phyloP scores from a whole-genome alignment of 2,797 vertebrate species.

The Cyprinodon diabolis region DNA sequence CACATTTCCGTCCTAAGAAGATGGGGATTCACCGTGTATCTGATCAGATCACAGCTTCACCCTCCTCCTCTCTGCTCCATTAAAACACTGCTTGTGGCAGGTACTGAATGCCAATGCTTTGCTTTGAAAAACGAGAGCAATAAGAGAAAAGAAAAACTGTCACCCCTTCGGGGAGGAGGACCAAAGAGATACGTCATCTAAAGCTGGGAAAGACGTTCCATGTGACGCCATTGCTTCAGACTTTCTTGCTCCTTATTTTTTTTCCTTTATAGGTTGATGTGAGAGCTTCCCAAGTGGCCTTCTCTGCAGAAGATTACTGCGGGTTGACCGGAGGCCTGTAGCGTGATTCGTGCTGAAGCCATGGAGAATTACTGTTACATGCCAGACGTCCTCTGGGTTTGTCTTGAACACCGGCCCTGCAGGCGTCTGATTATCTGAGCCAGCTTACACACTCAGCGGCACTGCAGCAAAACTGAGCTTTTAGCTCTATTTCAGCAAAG shows the following conservation, averaged over 20 bases:
- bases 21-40: background rate
- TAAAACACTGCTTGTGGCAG: constrained; percentile 71
- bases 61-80: constrained; percentile 52
- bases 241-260: background rate
- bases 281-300: constrained; percentile 27
- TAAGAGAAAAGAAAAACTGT: constrained; percentile 58
- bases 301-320: constrained; percentile 31
- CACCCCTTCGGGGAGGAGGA: constrained; percentile 13
- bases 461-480: constrained; percentile 9
- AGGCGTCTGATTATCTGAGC: constrained; percentile 31
- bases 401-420: constrained; percentile 37
- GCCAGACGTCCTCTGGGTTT: constrained; percentile 55
- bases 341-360: constrained; percentile 49
- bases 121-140: constrained; percentile 72
- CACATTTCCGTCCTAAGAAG: too few relatives aligned
- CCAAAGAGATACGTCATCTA: constrained; percentile 18
- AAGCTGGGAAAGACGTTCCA: constrained; percentile 12
- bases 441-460: constrained; percentile 6
- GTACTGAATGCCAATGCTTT: constrained; percentile 54
- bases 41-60: constrained; percentile 41
- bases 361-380: constrained; percentile 50
- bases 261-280: background rate
- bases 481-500: constrained; percentile 21
- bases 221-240: constrained; percentile 49
- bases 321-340: constrained; percentile 29